Evolutionary conservation across 2,888 invertebrate species (phyloP), one percentile per base, ranked within the genome.

Genomic region (Drosophila aldrichi): DNA sequence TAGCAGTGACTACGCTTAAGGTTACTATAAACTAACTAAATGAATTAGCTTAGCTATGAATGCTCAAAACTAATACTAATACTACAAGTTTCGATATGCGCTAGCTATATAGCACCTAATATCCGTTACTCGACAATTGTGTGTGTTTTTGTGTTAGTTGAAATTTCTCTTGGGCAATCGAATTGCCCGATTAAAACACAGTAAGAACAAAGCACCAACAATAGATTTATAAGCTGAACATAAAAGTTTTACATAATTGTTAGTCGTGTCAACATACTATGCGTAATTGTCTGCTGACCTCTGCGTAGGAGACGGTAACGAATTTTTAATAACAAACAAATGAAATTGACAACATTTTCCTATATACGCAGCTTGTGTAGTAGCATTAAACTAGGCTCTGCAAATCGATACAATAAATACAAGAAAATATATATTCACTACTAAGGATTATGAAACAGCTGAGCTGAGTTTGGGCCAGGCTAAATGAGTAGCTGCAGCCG

Each of bases 181-280:
- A 81, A 84, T 86, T 90, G 87, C 81, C 88, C 83, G 51, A 49
- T 49, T 48, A 38, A 69, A 82, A 87, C 90, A 91, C 85, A 87
- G 91, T 91, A 91, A 91, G 91, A 91, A 82, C 88, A 87, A 91
- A 91, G 91, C 91, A 91, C 91, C 91, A 91, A 91, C 88, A 89
- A 88, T 91, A 91, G 80, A 81, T 74, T 70, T 81, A 68, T 90
- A 89, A 89, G 89, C 79, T 67, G 68, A 77, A 67, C 60, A 67
- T 67, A 61, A 67, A 54, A 52, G 68, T 74, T 84, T 83, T 71
- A 65, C 65, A 34, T 66, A 71, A 73, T 67, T 70, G 64, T 71
- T 81, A 80, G 78, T 71, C 63, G 72, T 76, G 62, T 46, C 16
- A 71, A 60, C 29, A n/a, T 48, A 48, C 65, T 22, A 48, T 48